Conservation (phyloP, 2,113 vertebrate genomes). For the Narcine bancroftii region DNA sequence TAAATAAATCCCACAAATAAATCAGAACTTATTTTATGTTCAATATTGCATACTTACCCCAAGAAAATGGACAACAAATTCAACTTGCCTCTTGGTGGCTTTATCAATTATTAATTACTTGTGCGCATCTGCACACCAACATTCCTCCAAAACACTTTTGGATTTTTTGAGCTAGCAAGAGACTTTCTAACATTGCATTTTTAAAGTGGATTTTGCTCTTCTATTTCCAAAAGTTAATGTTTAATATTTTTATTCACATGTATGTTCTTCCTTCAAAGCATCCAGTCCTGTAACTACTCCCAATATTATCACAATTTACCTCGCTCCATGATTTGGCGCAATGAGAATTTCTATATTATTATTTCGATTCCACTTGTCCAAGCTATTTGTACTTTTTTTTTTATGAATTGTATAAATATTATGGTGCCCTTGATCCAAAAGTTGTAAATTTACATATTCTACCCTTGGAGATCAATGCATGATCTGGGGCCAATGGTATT, state of each 20-base stretch:
- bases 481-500: background rate
- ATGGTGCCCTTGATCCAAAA: background rate
- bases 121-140: background rate
- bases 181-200: background rate
- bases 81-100: background rate
- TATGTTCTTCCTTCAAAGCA: background rate
- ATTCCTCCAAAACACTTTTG: background rate
- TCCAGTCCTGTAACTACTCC: background rate
- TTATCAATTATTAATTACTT: background rate
- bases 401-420: background rate
- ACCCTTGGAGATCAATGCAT: background rate
- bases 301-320: background rate
- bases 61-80: background rate
- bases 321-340: background rate
- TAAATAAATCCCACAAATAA: background rate
- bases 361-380: background rate
- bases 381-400: background rate
- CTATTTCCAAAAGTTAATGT: background rate
- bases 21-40: background rate
- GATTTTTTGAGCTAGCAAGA: too few relatives aligned
- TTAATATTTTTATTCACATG: background rate
- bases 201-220: background rate
- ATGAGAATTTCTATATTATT: background rate
- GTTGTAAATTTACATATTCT: background rate
- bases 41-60: background rate